Evolutionary conservation across 1,140 invertebrate species (phyloP).

Genomic region (Pygmarrhopalites habei): DNA sequence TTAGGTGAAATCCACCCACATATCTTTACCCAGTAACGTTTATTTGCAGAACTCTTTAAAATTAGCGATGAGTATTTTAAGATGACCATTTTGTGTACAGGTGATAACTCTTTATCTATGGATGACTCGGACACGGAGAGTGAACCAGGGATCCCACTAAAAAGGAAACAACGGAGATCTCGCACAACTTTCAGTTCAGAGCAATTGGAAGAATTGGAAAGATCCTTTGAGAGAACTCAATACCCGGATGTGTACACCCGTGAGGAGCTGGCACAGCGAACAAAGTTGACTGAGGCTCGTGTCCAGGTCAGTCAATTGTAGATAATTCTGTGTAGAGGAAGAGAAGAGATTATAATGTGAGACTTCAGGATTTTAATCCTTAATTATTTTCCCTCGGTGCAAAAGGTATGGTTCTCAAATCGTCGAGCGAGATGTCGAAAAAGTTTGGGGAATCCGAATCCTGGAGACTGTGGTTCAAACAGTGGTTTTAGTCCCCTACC

Average conservation of each 20-base stretch:
- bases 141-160: constrained; percentile 37
- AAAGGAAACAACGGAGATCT: constrained; percentile 68
- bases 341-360: too few species aligned
- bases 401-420: constrained; percentile 54
- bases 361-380: too few species aligned
- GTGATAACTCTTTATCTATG: constrained; percentile 3
- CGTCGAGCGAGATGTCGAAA: constrained; percentile 48
- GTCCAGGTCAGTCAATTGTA: too few species aligned
- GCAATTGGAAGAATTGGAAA: constrained; percentile 81
- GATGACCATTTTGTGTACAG: background rate
- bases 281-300: constrained; percentile 53
- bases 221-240: constrained; percentile 88
- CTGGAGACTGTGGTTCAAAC: constrained; percentile 10
- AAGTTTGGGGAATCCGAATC: constrained; percentile 42
- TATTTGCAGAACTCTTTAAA: too few species aligned
- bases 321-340: too few species aligned
- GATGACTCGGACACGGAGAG: constrained; percentile 37
- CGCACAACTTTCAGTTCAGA: constrained; percentile 87
- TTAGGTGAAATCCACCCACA: too few species aligned
- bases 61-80: too few species aligned
- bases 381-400: constrained; percentile 39
- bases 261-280: constrained; percentile 44
- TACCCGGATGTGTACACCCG: constrained; percentile 69
- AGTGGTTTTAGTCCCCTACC: constrained; percentile 35
- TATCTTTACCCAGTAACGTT: too few species aligned